Conservation (phyloP, 2,888 invertebrate species). For the Cactoblastis cactorum region DNA sequence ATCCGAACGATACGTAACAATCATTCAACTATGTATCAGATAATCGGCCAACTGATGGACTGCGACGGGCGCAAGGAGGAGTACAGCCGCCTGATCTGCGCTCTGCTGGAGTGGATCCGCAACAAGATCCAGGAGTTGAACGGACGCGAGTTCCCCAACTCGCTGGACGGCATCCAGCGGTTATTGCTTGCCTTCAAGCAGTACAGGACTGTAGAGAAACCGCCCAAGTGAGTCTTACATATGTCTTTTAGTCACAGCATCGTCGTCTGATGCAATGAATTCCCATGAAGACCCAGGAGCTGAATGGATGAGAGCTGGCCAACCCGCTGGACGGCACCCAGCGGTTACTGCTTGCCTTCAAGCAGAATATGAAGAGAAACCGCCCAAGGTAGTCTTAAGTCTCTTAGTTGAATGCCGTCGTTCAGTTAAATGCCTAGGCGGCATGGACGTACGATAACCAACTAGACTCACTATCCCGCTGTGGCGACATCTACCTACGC, state of each 20-base stretch:
- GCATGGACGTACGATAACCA: no score
- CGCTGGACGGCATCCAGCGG: constrained; percentile 95
- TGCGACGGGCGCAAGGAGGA: constrained; percentile 94
- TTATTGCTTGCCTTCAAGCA: constrained; percentile 94
- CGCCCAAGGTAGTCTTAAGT: constrained; percentile 94
- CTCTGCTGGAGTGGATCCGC: constrained; percentile 96
- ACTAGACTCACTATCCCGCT: no score
- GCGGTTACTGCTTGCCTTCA: constrained; percentile 92
- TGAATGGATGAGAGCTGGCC: constrained; percentile 93
- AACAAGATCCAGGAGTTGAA: constrained; percentile 90
- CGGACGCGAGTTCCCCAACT: constrained; percentile 94
- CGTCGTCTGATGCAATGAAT: constrained; percentile 98
- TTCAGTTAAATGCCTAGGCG: no score
- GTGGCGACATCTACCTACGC: no score
- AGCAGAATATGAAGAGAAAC: constrained; percentile 98
- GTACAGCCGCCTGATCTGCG: constrained; percentile 91
- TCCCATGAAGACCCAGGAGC: constrained; percentile 86
- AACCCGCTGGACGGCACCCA: constrained; percentile 98
- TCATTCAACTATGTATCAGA: constrained; percentile 75
- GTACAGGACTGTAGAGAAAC: constrained; percentile 98
- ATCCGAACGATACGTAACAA: no score
- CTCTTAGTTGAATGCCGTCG: no score
- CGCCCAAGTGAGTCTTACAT: constrained; percentile 94
- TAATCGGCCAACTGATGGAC: constrained; percentile 97
- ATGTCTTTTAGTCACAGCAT: no score